These are phyloP conservation scores for Nysson spinosus DNA, from an alignment of 2,888 invertebrate genomes.

Conservation along the genomic window DNA sequence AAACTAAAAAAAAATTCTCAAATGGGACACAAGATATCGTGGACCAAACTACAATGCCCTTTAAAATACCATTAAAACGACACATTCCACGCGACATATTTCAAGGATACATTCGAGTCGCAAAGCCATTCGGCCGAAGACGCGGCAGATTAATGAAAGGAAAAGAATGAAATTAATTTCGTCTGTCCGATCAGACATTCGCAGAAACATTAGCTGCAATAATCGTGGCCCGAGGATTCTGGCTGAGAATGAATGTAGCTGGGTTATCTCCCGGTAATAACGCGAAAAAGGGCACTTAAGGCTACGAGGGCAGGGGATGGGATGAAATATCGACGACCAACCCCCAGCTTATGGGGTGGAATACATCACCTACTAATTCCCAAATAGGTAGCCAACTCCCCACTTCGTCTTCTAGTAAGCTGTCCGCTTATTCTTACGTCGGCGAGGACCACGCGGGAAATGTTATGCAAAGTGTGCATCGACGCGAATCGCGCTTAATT, in stretches of 20 bases:
- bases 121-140: background rate
- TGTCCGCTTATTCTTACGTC: conserved; percentile 55
- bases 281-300: conserved; percentile 58
- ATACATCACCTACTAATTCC: conserved; percentile 64
- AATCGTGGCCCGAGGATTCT: conserved; percentile 49
- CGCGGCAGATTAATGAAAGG: conserved; percentile 6
- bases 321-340: conserved; percentile 59
- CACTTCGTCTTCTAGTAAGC: conserved; percentile 57
- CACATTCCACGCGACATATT: no score
- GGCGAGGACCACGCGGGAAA: conserved; percentile 35
- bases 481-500: conserved; percentile 52
- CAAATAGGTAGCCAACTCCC: conserved; percentile 53
- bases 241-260: conserved; percentile 48
- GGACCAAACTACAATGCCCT: no score
- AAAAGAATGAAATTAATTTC: conserved; percentile 20
- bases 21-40: no score
- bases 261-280: conserved; percentile 59
- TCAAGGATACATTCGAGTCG: no score
- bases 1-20: no score
- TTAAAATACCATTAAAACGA: no score
- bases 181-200: conserved; percentile 29
- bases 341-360: conserved; percentile 55
- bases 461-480: conserved; percentile 57
- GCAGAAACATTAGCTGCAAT: conserved; percentile 51
- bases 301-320: conserved; percentile 29